Conservation (phyloP, 2,888 invertebrate species). For the Oxystoma pomonae region DNA sequence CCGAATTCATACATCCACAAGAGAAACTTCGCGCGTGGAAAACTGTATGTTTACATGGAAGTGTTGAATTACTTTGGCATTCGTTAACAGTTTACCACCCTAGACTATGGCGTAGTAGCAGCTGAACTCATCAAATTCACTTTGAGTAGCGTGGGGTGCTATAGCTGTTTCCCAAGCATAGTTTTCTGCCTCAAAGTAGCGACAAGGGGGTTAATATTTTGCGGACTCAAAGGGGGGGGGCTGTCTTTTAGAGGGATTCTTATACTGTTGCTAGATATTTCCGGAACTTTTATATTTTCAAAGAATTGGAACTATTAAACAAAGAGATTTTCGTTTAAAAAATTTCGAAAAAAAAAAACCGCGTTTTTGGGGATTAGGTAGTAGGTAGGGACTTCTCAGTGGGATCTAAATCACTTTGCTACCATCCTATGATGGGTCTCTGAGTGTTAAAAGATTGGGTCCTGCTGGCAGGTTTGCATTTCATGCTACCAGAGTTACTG, state of each 20-base stretch:
- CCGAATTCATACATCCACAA: no score
- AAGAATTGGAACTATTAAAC: slow-evolving; percentile 24
- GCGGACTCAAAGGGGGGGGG: no score
- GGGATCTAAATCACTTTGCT: slow-evolving; percentile 40
- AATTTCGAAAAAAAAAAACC: slow-evolving; percentile 63
- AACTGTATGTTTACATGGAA: no score
- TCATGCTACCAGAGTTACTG: slow-evolving; percentile 29
- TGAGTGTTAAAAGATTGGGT: slow-evolving; percentile 39
- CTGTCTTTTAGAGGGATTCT: slow-evolving; percentile 66
- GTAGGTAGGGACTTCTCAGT: slow-evolving; percentile 46
- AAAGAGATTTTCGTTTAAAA: slow-evolving; percentile 43
- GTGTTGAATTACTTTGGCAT: no score
- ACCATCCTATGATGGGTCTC: slow-evolving; percentile 42
- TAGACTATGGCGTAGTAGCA: no score
- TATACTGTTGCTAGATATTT: slow-evolving; percentile 48
- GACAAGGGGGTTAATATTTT: no score
- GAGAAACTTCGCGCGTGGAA: no score
- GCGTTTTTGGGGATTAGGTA: slow-evolving; percentile 57
- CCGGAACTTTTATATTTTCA: slow-evolving; percentile 44
- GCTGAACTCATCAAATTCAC: slow-evolving; percentile 85
- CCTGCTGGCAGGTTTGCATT: slow-evolving; percentile 33
- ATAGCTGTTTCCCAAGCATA: slow-evolving; percentile 83
- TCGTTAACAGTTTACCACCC: no score
- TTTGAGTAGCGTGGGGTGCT: slow-evolving; percentile 80
- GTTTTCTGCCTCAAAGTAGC: no score